Conservation (phyloP, 2,888 invertebrate genomes). For the Drosophila crucigera region DNA sequence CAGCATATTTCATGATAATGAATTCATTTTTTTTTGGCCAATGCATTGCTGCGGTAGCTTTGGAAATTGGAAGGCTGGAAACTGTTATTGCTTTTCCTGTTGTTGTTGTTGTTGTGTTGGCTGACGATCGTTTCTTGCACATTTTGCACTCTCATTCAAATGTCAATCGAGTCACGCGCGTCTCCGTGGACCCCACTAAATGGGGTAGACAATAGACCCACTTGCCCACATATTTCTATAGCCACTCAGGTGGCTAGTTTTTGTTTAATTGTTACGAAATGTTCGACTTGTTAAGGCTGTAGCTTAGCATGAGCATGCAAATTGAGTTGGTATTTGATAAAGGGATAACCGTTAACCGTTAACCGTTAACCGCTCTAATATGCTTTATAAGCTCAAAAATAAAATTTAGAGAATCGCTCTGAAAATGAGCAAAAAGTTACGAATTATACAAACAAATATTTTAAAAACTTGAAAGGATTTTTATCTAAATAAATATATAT, state of each 20-base stretch:
- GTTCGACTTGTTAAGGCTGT: not conserved
- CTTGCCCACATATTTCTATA: constrained; percentile 62
- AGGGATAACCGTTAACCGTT: not conserved
- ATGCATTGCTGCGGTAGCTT: constrained; percentile 29
- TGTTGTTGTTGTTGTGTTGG: constrained; percentile 10
- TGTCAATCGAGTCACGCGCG: constrained; percentile 79
- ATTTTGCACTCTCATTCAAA: constrained; percentile 78
- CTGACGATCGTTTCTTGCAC: constrained; percentile 59
- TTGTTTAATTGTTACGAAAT: constrained; percentile 13
- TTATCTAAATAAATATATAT: too few species aligned
- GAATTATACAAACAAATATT: not conserved
- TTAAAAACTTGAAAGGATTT: not conserved
- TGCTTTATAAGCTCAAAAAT: not conserved
- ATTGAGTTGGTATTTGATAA: not conserved
- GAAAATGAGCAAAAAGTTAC: not conserved
- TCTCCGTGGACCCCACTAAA: constrained; percentile 36
- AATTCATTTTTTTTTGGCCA: constrained; percentile 37
- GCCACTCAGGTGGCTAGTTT: constrained; percentile 8
- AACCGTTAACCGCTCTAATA: not conserved
- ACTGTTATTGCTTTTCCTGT: constrained; percentile 15
- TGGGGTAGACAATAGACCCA: constrained; percentile 53
- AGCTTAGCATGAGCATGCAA: not conserved
- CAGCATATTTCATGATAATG: constrained; percentile 60
- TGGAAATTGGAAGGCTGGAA: constrained; percentile 39
- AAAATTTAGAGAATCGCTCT: not conserved